Base-by-base conservation (phyloP, 2,113 vertebrate species). In the Boleophthalmus pectinirostris region DNA sequence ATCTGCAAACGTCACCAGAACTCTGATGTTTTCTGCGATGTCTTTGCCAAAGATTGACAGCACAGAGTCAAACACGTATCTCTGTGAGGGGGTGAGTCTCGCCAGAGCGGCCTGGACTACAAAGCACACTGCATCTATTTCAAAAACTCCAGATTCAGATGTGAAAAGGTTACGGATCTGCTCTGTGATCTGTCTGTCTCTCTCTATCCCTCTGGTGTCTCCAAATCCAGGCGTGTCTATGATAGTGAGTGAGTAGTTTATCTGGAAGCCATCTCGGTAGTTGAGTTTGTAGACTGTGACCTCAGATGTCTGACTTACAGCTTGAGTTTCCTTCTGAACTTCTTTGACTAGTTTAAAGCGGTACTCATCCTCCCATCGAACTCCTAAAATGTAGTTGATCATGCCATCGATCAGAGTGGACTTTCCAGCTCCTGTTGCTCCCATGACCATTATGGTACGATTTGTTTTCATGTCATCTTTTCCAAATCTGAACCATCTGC, bases 141-240 rank as follows among this genome's bases (percentile, higher is more conserved):
- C 70, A 16, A 29, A 61, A 66, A 83, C 54, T 1, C 68, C 71
- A 0, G 13, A 8, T 0, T 20, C 0, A 35, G 65, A 18, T 8
- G 33, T 47, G 68, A 86, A 82, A 10, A 83, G 66, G 0, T 35
- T 43, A 8, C 16, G 20, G 2, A 92, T 61, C 10, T 87, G 71
- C 13, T 84, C 66, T 1, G 21, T 68, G 18, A 90, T 83, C 68
- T 20, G 0, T 3, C 10, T 23, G 64, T 91, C 88, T 69, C 65
- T 78, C 0, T 18, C 10, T 25, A 85, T 80, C 16, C 86, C 90
- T 68, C 84, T 66, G 0, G 85, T 86, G 11, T 89, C 84, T 20
- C 86, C 91, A 73, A 93, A 92, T 0, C 89, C 91, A n/a, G 89
- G 92, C 0, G 89, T 91, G 81, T 93, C 92, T 1, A 91, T 74